phyloP scores from a whole-genome alignment of 92 coral and sea anemone species.

The Palythoa heliodiscus region DNA sequence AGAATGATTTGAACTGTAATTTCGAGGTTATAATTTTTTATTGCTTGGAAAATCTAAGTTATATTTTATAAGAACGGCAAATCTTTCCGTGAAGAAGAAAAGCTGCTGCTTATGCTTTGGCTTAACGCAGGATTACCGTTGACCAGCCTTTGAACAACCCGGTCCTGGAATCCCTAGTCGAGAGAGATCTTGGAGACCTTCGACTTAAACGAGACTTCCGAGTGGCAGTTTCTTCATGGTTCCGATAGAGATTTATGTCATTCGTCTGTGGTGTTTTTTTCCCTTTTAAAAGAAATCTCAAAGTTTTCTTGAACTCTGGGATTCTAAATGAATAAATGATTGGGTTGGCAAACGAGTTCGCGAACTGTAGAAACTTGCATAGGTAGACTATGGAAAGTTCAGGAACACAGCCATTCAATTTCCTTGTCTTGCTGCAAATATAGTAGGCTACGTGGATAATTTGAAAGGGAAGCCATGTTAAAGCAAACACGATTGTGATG shows the following conservation, averaged over 20 bases:
- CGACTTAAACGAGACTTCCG: slow-evolving; percentile 23
- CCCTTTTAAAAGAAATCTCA: slow-evolving; percentile 15
- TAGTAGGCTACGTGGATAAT: slow-evolving; percentile 31
- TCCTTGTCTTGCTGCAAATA: slow-evolving; percentile 52
- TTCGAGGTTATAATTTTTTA: too few species aligned
- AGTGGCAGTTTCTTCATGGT: not conserved
- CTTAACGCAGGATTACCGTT: too few species aligned
- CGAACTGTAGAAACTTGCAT: slow-evolving; percentile 73
- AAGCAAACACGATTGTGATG: slow-evolving; percentile 26
- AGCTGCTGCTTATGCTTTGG: too few species aligned
- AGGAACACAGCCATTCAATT: slow-evolving; percentile 45
- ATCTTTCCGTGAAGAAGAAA: too few species aligned
- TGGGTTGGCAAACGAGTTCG: slow-evolving; percentile 80
- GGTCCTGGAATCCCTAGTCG: not conserved
- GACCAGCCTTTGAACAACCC: too few species aligned
- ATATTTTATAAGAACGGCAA: too few species aligned
- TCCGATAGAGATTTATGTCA: not conserved
- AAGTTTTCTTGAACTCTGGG: slow-evolving; percentile 71
- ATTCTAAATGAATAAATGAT: slow-evolving; percentile 75
- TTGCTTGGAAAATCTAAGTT: too few species aligned
- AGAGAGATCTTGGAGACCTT: not conserved
- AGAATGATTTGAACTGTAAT: too few species aligned
- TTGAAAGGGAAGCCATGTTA: slow-evolving; percentile 41
- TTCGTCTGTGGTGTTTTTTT: not conserved
- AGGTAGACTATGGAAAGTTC: slow-evolving; percentile 55